Conservation (phyloP, 2,113 vertebrate genomes). For the Oncorhynchus gorbuscha region DNA sequence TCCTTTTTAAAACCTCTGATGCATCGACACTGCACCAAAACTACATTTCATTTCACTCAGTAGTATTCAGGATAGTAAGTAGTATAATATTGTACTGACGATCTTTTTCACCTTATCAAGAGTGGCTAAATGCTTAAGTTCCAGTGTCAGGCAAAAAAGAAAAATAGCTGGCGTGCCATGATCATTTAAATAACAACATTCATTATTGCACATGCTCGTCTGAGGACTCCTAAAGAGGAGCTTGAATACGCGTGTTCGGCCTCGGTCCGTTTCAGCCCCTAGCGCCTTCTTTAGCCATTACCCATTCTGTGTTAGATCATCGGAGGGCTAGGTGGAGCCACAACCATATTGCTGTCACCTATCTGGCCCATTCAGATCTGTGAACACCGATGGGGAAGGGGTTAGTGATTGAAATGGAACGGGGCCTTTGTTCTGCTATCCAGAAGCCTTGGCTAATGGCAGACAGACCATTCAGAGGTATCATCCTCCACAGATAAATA, state of each 20-base stretch:
- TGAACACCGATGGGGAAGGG: constrained; percentile 20
- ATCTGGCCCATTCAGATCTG: constrained; percentile 8
- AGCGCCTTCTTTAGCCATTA: neutral
- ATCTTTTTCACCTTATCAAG: constrained; percentile 44
- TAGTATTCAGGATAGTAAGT: constrained; percentile 34
- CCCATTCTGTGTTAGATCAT: neutral
- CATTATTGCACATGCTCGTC: constrained; percentile 76
- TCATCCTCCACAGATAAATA: constrained; percentile 35
- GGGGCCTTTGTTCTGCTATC: constrained; percentile 38
- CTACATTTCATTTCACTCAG: constrained; percentile 38
- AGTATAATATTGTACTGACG: constrained; percentile 55
- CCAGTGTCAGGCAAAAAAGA: constrained; percentile 58
- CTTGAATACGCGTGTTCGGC: constrained; percentile 56
- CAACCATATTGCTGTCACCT: neutral
- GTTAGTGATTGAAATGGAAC: constrained; percentile 50
- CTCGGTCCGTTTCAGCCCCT: constrained; percentile 52
- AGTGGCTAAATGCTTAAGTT: constrained; percentile 43
- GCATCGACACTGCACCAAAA: constrained; percentile 56
- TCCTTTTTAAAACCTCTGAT: constrained; percentile 52
- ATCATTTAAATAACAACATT: constrained; percentile 59
- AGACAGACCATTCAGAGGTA: constrained; percentile 32
- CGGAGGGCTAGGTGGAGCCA: neutral
- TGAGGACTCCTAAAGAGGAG: constrained; percentile 55
- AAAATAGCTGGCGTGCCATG: constrained; percentile 48
- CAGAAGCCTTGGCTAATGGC: constrained; percentile 38